Evolutionary conservation across 2,113 vertebrate genomes (phyloP).

Genomic region (Pseudopipra pipra): DNA sequence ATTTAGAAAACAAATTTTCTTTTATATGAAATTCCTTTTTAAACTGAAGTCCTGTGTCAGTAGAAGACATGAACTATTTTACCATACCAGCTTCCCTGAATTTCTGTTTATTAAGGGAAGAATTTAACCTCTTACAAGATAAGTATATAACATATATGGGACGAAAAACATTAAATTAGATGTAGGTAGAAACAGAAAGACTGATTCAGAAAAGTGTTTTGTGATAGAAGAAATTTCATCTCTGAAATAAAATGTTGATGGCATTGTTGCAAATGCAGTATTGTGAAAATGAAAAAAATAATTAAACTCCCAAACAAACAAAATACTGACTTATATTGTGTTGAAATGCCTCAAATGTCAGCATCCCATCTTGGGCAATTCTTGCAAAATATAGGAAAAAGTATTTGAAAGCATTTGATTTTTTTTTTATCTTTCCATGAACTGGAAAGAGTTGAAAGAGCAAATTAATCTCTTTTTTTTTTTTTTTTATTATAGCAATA

Average conservation of each 20-base stretch:
- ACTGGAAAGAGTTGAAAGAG: not conserved
- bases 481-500: not conserved
- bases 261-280: not conserved
- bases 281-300: not conserved
- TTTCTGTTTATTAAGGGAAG: not conserved
- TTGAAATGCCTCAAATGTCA: not conserved
- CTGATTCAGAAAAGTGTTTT: not conserved
- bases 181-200: not conserved
- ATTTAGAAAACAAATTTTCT: not conserved
- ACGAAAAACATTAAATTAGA: not conserved
- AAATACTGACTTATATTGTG: not conserved
- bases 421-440: not conserved
- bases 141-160: not conserved
- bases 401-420: not conserved
- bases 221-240: not conserved
- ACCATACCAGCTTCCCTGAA: not conserved
- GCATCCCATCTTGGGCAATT: not conserved
- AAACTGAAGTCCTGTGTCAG: not conserved
- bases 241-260: not conserved
- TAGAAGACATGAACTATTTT: not conserved
- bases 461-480: not conserved
- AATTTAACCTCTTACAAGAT: not conserved
- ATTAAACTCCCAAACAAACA: not conserved
- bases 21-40: not conserved
- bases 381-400: not conserved